Evolutionary conservation across 1,140 invertebrate species (phyloP).

Genomic region (Dendroctonus ponderosae): DNA sequence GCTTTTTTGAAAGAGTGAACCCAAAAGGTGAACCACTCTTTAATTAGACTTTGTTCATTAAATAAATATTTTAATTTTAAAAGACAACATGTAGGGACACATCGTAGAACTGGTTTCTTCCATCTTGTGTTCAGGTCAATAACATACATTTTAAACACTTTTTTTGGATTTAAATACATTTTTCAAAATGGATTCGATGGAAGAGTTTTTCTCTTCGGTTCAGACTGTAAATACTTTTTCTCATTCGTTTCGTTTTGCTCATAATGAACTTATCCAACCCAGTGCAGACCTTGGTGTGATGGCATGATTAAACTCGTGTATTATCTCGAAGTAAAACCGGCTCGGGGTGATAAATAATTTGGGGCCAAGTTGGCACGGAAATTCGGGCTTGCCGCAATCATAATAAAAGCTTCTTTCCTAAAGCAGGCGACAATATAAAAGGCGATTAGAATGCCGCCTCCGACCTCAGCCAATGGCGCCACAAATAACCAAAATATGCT

Average conservation of each 20-base stretch:
- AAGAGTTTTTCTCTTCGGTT: neutral
- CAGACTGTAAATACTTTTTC: neutral
- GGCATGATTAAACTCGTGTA: conserved; percentile 16
- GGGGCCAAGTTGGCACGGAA: conserved; percentile 13
- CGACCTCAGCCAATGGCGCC: conserved; percentile 27
- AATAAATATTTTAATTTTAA: too few relatives aligned
- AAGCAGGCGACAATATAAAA: conserved; percentile 28
- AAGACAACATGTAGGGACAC: too few relatives aligned
- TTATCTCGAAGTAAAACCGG: conserved; percentile 7
- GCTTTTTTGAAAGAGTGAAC: too few relatives aligned
- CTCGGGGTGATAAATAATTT: conserved; percentile 29
- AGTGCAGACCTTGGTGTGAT: neutral
- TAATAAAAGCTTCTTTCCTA: conserved; percentile 26
- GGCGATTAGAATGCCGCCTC: conserved; percentile 30
- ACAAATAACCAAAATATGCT: conserved; percentile 34
- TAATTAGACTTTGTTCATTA: too few relatives aligned
- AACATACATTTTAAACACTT: too few relatives aligned
- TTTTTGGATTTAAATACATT: too few relatives aligned
- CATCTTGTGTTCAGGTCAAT: too few relatives aligned
- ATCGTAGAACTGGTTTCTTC: too few relatives aligned
- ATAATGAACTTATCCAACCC: neutral
- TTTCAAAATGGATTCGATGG: too few relatives aligned
- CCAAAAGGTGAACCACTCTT: too few relatives aligned
- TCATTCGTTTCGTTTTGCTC: neutral
- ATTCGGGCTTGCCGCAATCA: conserved; percentile 26